These are phyloP conservation scores for Synanthedon andrenaeformis DNA, from an alignment of 2,888 invertebrate species.

Conservation along the genomic window DNA sequence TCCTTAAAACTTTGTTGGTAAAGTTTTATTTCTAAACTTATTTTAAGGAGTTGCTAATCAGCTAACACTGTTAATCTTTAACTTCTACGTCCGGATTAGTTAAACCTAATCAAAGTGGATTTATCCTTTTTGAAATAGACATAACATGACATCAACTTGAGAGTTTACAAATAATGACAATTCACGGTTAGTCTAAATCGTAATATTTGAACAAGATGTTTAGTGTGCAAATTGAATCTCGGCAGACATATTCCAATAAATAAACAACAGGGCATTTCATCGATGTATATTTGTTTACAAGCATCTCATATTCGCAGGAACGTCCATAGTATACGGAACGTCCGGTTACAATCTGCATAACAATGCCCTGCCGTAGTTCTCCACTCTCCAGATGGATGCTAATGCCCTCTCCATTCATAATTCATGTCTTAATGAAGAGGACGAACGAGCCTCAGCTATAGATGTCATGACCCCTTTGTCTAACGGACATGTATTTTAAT, in stretches of 20 bases:
- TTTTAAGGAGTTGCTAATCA: too few relatives aligned
- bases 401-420: slow-evolving; percentile 60
- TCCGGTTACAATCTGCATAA: slow-evolving; percentile 61
- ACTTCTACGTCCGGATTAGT: too few relatives aligned
- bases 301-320: slow-evolving; percentile 38
- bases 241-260: not conserved
- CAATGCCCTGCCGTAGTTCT: slow-evolving; percentile 51
- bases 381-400: slow-evolving; percentile 57
- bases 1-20: too few relatives aligned
- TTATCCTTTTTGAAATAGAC: too few relatives aligned
- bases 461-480: slow-evolving; percentile 31
- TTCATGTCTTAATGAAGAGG: slow-evolving; percentile 62
- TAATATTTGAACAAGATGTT: too few relatives aligned
- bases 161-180: too few relatives aligned
- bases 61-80: too few relatives aligned
- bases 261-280: not conserved
- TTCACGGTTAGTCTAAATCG: too few relatives aligned
- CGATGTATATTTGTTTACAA: slow-evolving; percentile 36
- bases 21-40: too few relatives aligned
- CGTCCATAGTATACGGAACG: slow-evolving; percentile 31
- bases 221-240: too few relatives aligned
- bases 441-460: slow-evolving; percentile 16
- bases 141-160: too few relatives aligned
- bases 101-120: too few relatives aligned
- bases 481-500: slow-evolving; percentile 3